Evolutionary conservation across 2,113 vertebrate genomes (phyloP).

Genomic region (Sphyrna mokarran): DNA sequence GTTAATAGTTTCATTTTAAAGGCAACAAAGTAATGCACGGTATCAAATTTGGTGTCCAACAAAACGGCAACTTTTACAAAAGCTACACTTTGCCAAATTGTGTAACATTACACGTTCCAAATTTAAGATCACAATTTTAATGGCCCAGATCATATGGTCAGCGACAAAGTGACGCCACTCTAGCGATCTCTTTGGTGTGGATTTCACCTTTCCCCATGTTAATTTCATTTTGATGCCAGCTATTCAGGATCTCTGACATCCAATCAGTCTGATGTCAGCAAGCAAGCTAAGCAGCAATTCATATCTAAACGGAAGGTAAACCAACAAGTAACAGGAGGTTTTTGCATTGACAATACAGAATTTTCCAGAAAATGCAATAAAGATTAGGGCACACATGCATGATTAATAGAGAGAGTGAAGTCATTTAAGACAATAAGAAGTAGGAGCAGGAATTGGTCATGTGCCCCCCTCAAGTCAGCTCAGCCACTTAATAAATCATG

Average conservation of each 20-base stretch:
- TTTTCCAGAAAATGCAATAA: background rate
- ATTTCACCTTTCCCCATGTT: background rate
- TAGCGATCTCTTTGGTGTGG: background rate
- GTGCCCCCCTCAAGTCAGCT: background rate
- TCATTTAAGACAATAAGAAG: background rate
- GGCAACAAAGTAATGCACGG: background rate
- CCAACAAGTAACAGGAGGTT: background rate
- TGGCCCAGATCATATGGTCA: background rate
- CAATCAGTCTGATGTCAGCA: background rate
- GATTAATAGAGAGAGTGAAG: background rate
- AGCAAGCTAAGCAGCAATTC: background rate
- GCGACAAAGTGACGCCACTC: background rate
- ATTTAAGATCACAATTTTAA: background rate
- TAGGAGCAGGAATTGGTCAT: background rate
- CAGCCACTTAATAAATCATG: background rate
- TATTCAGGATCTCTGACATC: background rate
- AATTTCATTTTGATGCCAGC: background rate
- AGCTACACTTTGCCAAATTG: background rate
- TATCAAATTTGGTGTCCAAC: background rate
- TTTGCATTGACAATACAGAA: background rate
- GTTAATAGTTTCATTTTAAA: background rate
- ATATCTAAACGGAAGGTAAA: background rate
- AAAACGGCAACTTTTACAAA: background rate
- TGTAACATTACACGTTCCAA: background rate
- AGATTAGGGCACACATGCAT: background rate